A percentile compares a stretch with the other conserved stretches of the same genome.
These are phyloP conservation scores for Callionymus lyra DNA, from an alignment of 2,113 vertebrate genomes.

Conservation along the genomic window DNA sequence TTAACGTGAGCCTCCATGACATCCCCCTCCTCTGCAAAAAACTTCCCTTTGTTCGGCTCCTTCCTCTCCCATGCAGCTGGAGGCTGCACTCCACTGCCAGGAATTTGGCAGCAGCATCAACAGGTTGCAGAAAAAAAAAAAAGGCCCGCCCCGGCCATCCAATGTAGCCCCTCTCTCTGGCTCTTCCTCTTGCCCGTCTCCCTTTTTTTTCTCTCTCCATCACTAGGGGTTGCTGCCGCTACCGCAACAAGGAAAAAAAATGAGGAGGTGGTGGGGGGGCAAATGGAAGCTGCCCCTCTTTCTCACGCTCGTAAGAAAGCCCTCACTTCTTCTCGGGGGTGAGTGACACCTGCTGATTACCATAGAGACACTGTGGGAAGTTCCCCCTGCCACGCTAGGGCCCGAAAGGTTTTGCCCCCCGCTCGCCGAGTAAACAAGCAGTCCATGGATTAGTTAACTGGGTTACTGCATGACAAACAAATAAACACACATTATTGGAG, in stretches of 20 bases:
- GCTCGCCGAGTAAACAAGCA: conserved; percentile 66
- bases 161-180: conserved; percentile 51
- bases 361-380: conserved; percentile 78
- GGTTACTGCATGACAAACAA: conserved; percentile 66
- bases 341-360: conserved; percentile 90
- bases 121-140: conserved; percentile 69
- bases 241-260: conserved; percentile 46
- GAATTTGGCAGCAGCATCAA: conserved; percentile 67
- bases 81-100: conserved; percentile 30
- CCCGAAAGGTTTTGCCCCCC: conserved; percentile 57
- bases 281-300: conserved; percentile 62
- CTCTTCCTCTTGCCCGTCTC: conserved; percentile 44
- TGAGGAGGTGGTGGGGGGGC: conserved; percentile 30
- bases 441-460: conserved; percentile 70
- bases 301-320: conserved; percentile 84
- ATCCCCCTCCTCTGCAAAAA: conserved; percentile 12
- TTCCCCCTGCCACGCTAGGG: conserved; percentile 59
- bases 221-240: conserved; percentile 53
- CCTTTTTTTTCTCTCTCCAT: conserved; percentile 37
- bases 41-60: conserved; percentile 43
- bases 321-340: conserved; percentile 72
- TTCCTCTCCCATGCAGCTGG: conserved; percentile 62
- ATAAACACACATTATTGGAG: conserved; percentile 63
- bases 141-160: conserved; percentile 42
- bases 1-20: conserved; percentile 26